phyloP scores from a whole-genome alignment of 2,113 vertebrate species.

The Dicrurus megarhynchus region DNA sequence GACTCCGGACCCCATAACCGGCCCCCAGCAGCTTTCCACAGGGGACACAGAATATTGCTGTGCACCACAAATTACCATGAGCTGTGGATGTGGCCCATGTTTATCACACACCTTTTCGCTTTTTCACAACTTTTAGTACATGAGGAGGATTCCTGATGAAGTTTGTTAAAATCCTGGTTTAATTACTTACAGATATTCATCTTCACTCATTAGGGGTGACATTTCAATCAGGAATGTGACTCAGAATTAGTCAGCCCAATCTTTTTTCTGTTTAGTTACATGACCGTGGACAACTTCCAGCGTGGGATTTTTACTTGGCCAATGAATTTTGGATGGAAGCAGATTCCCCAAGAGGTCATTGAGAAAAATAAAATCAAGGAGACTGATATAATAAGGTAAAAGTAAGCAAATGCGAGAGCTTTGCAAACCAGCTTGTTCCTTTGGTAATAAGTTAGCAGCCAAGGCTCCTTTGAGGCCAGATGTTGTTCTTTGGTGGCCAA shows the following conservation, averaged over 20 bases:
- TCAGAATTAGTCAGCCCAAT: neutral
- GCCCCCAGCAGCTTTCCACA: neutral
- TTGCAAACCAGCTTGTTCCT: neutral
- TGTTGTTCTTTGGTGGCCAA: neutral
- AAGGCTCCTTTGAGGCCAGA: neutral
- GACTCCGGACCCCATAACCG: neutral
- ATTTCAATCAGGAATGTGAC: slow-evolving; percentile 33
- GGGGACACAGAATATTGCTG: rapidly evolving
- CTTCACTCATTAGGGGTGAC: slow-evolving; percentile 31
- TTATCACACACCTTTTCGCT: neutral
- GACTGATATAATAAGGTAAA: slow-evolving; percentile 89
- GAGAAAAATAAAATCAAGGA: slow-evolving; percentile 84
- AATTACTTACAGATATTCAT: neutral
- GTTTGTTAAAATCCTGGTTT: neutral
- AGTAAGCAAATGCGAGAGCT: neutral
- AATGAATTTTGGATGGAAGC: slow-evolving; percentile 93
- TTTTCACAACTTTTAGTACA: neutral
- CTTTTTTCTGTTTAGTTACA: slow-evolving; percentile 78
- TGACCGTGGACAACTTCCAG: slow-evolving; percentile 95
- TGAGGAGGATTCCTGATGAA: neutral
- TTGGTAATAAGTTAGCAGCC: neutral
- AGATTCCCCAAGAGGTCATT: slow-evolving; percentile 83
- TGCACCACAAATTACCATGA: rapidly evolving
- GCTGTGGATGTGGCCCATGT: rapidly evolving
- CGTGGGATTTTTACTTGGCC: slow-evolving; percentile 96